Conservation (phyloP, 1,140 invertebrate genomes). For the Monomorium pharaonis region DNA sequence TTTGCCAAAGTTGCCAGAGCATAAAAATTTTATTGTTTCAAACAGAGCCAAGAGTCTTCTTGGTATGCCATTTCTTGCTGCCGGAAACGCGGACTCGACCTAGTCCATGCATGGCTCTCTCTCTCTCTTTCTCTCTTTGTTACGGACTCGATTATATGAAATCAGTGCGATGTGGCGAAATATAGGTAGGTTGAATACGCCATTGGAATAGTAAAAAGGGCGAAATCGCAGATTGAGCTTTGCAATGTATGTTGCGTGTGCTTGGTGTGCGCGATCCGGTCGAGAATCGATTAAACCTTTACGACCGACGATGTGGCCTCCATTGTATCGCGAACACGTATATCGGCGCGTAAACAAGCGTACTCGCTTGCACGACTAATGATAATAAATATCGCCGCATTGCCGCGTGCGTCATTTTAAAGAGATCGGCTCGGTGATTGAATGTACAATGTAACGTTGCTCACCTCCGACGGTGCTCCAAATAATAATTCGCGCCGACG, state of each 20-base stretch:
- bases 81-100: not conserved
- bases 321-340: conserved; percentile 26
- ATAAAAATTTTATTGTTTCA: not conserved
- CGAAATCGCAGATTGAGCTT: conserved; percentile 8
- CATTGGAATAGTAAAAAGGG: conserved; percentile 37
- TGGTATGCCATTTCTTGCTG: not conserved
- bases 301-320: conserved; percentile 26
- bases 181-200: not conserved
- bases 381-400: conserved; percentile 52
- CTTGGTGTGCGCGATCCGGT: conserved; percentile 23
- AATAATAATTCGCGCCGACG: conserved; percentile 23
- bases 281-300: conserved; percentile 54
- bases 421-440: conserved; percentile 25
- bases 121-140: not conserved
- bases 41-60: not conserved
- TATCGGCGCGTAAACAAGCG: conserved; percentile 27
- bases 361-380: conserved; percentile 28
- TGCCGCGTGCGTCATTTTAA: conserved; percentile 28
- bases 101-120: not conserved
- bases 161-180: conserved; percentile 1
- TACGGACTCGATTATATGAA: not conserved
- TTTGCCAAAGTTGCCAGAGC: not conserved
- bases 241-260: conserved; percentile 9
- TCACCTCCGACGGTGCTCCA: conserved; percentile 15
- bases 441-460: conserved; percentile 22